phyloP scores from a whole-genome alignment of 2,113 vertebrate species.

The Saimiri boliviensis region DNA sequence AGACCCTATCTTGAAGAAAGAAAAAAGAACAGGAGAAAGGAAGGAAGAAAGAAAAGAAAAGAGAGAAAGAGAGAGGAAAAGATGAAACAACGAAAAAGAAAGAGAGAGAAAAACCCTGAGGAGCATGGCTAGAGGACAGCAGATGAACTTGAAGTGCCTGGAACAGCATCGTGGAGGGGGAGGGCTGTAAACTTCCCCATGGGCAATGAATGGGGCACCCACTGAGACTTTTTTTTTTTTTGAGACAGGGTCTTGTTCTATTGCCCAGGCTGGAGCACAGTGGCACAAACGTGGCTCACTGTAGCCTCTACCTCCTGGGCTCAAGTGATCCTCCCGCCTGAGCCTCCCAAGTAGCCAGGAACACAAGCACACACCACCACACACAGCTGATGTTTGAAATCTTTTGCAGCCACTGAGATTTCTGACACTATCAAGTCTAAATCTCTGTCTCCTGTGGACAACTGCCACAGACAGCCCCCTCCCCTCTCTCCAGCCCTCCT shows the following conservation, averaged over 20 bases:
- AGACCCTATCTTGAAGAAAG: not conserved
- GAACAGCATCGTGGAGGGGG: not conserved
- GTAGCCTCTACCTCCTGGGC: no score
- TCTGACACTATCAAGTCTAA: not conserved
- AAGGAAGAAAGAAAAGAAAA: not conserved
- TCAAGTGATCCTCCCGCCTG: no score
- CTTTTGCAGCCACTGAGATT: not conserved
- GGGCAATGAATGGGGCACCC: not conserved
- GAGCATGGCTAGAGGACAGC: not conserved
- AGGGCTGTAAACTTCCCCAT: not conserved
- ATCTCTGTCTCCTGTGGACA: not conserved
- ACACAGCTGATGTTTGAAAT: no score
- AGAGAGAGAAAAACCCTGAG: not conserved
- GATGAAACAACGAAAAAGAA: no score
- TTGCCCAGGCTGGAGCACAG: no score
- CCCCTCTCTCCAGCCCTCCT: not conserved
- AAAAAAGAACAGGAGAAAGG: not conserved
- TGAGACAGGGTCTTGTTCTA: no score
- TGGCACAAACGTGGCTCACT: no score
- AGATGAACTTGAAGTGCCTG: not conserved
- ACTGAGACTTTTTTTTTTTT: no score
- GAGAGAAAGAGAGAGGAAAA: not conserved
- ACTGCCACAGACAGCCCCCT: not conserved
- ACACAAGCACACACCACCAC: no score
- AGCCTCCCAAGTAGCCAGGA: no score